A percentile compares a stretch with the other conserved stretches of the same genome.
Evolutionary conservation across 2,888 invertebrate genomes (phyloP).

Genomic region (Scrobipalpa costella): DNA sequence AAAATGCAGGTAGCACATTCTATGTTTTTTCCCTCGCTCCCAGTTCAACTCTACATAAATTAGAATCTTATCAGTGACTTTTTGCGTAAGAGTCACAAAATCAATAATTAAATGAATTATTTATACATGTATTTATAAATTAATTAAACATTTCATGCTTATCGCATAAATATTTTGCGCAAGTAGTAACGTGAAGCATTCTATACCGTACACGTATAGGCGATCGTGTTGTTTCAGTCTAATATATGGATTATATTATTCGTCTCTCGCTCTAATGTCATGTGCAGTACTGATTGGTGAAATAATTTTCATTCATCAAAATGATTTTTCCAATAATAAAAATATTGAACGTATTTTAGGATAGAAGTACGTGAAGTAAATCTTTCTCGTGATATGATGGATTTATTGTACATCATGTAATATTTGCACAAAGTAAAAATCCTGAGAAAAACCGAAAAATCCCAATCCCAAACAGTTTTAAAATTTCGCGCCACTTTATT

Average conservation of each 20-base stretch:
- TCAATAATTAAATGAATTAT: too few species aligned
- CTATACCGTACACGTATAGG: constrained; percentile 46
- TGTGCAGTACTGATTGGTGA: constrained; percentile 66
- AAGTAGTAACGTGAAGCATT: constrained; percentile 35
- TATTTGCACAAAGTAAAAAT: not conserved
- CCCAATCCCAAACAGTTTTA: constrained; percentile 35
- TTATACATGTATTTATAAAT: too few species aligned
- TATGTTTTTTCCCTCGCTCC: too few species aligned
- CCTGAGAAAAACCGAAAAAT: not conserved
- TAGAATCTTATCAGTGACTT: too few species aligned
- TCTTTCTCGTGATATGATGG: too few species aligned
- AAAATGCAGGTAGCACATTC: too few species aligned
- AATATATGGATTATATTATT: constrained; percentile 36
- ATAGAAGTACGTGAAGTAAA: too few species aligned
- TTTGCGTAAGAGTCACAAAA: too few species aligned
- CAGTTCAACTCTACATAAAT: too few species aligned
- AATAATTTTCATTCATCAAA: constrained; percentile 34
- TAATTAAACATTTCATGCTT: too few species aligned
- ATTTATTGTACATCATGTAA: not conserved
- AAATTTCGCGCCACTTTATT: constrained; percentile 52
- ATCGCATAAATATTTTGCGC: too few species aligned
- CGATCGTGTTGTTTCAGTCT: constrained; percentile 41
- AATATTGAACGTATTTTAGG: too few species aligned
- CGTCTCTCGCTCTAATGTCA: constrained; percentile 56
- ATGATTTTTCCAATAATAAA: not conserved